A percentile compares a stretch with the other conserved stretches of the same genome.
These are phyloP conservation scores for Agelaius tricolor DNA, from an alignment of 2,113 vertebrate species.

Conservation along the genomic window DNA sequence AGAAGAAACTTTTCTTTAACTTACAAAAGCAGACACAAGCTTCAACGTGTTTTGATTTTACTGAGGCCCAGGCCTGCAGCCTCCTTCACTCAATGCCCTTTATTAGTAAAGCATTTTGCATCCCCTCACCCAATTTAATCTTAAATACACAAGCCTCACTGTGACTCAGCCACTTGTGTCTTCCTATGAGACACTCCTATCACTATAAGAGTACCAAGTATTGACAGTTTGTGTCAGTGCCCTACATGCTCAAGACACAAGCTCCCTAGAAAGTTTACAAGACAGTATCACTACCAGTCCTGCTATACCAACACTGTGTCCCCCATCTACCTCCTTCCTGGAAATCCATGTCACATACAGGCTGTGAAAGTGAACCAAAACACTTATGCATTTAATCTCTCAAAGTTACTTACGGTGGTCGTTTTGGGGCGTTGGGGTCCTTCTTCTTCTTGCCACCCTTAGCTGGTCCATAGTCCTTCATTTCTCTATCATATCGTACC, in stretches of 20 bases:
- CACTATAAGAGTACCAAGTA: neutral
- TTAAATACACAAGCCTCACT: neutral
- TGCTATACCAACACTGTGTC: neutral
- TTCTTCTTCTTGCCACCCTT: constrained; percentile 89
- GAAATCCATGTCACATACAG: neutral
- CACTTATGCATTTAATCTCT: neutral
- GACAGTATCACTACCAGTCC: neutral
- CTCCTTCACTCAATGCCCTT: neutral
- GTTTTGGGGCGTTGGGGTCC: constrained; percentile 87
- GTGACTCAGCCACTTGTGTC: neutral
- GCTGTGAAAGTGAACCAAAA: neutral
- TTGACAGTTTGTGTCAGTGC: neutral
- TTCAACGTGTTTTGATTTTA: neutral
- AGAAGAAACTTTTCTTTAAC: neutral
- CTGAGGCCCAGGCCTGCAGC: neutral
- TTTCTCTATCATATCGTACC: constrained; percentile 88
- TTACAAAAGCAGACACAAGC: neutral
- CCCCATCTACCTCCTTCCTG: neutral
- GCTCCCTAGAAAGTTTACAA: neutral
- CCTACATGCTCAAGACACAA: neutral
- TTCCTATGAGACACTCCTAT: neutral
- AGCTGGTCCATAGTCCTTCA: constrained; percentile 86
- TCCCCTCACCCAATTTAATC: neutral
- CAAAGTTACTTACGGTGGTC: constrained; percentile 81
- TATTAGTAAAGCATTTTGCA: neutral